Percentiles rank a stretch among this genome's conserved stretches.
These are phyloP conservation scores for Athene cunicularia DNA, from an alignment of 2,113 vertebrate species.

Conservation along the genomic window DNA sequence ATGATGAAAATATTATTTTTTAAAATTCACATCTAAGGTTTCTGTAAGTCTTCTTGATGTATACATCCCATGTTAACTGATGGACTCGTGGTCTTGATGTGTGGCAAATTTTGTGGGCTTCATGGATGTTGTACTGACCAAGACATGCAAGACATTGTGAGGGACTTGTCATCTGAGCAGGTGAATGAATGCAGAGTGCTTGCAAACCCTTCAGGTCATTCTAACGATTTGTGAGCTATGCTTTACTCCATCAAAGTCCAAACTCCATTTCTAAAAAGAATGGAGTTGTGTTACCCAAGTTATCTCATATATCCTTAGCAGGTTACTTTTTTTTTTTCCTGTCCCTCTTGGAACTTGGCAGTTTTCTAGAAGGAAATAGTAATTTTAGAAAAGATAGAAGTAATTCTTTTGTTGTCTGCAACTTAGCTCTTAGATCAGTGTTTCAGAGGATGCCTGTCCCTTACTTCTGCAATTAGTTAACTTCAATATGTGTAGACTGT, in stretches of 20 bases:
- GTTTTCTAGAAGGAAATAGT: background rate
- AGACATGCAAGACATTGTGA: background rate
- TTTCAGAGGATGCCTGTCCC: background rate
- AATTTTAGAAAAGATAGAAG: background rate
- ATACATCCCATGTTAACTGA: background rate
- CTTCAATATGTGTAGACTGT: background rate
- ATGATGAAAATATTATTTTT: background rate
- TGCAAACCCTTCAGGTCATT: background rate
- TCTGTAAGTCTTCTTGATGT: background rate
- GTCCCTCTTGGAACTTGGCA: background rate
- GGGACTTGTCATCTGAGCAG: background rate
- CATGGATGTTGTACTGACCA: background rate
- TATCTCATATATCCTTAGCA: background rate
- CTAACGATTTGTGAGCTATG: background rate
- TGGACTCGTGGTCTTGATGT: background rate
- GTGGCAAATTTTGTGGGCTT: background rate
- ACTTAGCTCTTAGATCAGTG: background rate
- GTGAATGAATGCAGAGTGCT: background rate
- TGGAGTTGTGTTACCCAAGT: background rate
- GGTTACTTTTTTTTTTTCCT: background rate
- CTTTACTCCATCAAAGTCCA: background rate
- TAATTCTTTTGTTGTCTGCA: background rate
- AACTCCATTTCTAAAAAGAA: background rate
- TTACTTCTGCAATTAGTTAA: background rate
- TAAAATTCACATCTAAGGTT: background rate